Percentiles rank a stretch among this genome's conserved stretches.
phyloP scores from a whole-genome alignment of 2,113 vertebrate species.

The Zapus hudsonius region DNA sequence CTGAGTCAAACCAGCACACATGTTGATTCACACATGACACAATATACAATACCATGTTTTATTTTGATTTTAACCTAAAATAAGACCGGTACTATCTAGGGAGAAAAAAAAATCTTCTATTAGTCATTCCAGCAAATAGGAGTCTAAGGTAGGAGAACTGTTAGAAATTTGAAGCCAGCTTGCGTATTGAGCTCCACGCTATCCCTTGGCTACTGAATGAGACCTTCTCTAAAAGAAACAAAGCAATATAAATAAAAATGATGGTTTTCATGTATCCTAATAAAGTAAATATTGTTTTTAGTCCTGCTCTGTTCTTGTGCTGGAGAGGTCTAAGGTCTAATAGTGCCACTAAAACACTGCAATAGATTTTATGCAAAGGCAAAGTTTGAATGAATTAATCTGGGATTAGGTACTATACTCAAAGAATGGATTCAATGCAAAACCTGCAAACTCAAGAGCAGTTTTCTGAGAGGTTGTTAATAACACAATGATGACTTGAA shows the following conservation, averaged over 20 bases:
- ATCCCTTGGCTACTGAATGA: too few relatives aligned
- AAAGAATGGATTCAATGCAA: neutral
- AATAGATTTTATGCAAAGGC: slow-evolving; percentile 36
- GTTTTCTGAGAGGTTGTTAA: slow-evolving; percentile 49
- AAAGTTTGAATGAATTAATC: slow-evolving; percentile 63
- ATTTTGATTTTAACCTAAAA: neutral
- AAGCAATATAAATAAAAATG: neutral
- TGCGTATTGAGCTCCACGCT: too few relatives aligned
- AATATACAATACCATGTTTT: neutral
- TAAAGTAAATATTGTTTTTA: neutral
- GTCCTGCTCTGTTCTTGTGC: neutral
- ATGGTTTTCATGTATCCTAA: neutral
- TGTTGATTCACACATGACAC: too few relatives aligned
- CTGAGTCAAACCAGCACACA: too few relatives aligned
- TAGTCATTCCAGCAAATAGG: too few relatives aligned
- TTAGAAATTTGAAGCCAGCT: neutral
- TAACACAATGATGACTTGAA: slow-evolving; percentile 54
- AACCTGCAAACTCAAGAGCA: slow-evolving; percentile 39
- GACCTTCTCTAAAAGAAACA: neutral
- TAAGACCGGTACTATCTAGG: neutral
- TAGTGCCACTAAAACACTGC: neutral
- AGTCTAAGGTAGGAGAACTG: neutral
- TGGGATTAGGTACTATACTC: slow-evolving; percentile 24
- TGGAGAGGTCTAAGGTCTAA: neutral
- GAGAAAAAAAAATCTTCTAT: too few relatives aligned